Evolutionary conservation across 2,888 invertebrate species (phyloP), one percentile per base, ranked within the genome.

Genomic region (Cryptocephalus primarius): DNA sequence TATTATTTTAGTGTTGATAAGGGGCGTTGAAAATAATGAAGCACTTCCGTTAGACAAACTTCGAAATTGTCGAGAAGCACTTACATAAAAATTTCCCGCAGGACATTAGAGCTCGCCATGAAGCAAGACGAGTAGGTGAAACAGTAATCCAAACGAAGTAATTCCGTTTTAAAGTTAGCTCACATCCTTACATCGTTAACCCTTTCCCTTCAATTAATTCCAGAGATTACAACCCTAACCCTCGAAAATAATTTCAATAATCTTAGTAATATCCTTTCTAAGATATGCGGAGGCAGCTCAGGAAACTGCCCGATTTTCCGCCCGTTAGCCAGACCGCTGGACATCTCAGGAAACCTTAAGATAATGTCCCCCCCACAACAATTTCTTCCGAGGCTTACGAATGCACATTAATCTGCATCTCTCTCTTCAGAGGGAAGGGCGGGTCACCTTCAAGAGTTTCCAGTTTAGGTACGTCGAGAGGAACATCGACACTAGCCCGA

Each of bases 391-490:
- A 65, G 68, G 68, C 47, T 46, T 44, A 64, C 63, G 68, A 66
- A 65, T 65, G 65, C 66, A 68, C 67, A 69, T 69, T 68, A 68
- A 68, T 66, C 64, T 67, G 65, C 65, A 67, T 65, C 63, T 63
- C 57, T 50, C 53, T 62, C 61, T 65, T 65, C 67, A 64, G 63
- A 64, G 65, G 64, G 66, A 67, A 67, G 47, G 52, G 50, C 40
- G 13, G 44, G 43, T 46, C 49, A 55, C 52, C 52, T 52, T 51
- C 53, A 52, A 45, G 54, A 54, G 54, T 55, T 50, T 39, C 44
- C 42, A 44, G 32, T 38, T 38, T 13, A 43, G 8, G 14, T 40
- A 39, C n/a, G 8, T 9, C 10, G 22, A 22, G 22, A 22, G 22
- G 22, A 22, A 6, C 22, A 6, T 22, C 22, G 22, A 22, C 22